phyloP scores from a whole-genome alignment of 2,113 vertebrate species.

The Chiloscyllium plagiosum region DNA sequence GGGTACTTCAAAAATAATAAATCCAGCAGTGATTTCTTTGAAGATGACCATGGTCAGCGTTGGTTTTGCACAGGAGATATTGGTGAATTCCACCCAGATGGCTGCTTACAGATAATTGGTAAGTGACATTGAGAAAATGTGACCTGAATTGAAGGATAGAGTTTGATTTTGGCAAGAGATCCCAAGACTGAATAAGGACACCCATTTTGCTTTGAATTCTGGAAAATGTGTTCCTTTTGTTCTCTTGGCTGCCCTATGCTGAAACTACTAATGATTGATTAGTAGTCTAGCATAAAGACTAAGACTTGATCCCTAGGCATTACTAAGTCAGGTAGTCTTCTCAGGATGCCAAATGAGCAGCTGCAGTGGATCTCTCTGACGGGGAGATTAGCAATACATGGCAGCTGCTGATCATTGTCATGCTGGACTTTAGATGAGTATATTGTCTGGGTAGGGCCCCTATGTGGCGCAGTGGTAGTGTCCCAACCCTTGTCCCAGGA shows the following conservation, averaged over 20 bases:
- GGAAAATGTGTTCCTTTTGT: background rate
- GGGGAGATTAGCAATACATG: background rate
- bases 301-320: too few species aligned
- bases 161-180: background rate
- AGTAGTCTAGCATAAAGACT: too few species aligned
- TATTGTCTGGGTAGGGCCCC: background rate
- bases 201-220: background rate
- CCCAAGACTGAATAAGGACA: background rate
- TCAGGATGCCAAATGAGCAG: background rate
- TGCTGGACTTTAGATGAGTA: background rate
- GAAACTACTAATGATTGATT: background rate
- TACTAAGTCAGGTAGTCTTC: background rate
- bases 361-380: background rate
- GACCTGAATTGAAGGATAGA: background rate
- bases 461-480: too few species aligned
- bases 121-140: slow-evolving; percentile 40
- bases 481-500: too few species aligned
- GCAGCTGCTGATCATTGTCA: background rate
- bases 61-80: slow-evolving; percentile 97
- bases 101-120: slow-evolving; percentile 94
- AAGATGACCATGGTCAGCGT: slow-evolving; percentile 76
- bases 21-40: slow-evolving; percentile 71
- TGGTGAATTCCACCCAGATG: slow-evolving; percentile 85
- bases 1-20: slow-evolving; percentile 81
- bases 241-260: background rate